Base-by-base conservation (phyloP, 2,888 invertebrate species). In the Tryphoninae sp. region DNA sequence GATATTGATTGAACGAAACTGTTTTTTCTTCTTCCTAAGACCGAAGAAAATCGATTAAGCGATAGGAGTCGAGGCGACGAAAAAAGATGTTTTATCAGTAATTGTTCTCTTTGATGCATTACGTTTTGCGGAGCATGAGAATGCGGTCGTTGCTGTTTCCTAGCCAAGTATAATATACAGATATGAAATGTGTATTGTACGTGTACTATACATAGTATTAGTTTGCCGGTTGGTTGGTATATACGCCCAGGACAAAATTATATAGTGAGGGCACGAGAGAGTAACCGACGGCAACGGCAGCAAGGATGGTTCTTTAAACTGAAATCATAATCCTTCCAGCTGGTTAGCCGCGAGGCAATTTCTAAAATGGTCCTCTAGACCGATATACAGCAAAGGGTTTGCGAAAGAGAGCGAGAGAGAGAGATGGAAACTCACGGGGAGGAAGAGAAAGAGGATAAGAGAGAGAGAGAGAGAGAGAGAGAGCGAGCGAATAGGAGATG, bases 281-380 rank as follows among this genome's bases (percentile, higher is more conserved):
- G 55, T 23, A 13, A 61, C 22, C 49, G 62, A 23, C 69, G 40
- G 51, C 42, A 62, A 26, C 23, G 22, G 64, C 33, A 61, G 69
- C 69, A 74, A 61, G 69, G 78, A 68, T 76, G 71, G 65, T 82
- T 79, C 79, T 82, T 79, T 58, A 76, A 79, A 79, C 82, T 76
- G n/a, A 69, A 79, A 72, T 82, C 67, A 82, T 79, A 82, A 82
- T 76, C 72, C 82, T 79, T 79, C 62, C 68, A 61, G 76, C 82
- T 79, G 82, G 82, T 85, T 84, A 84, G 83, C 83, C 85, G 65
- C 82, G 84, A 84, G 74, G 84, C 79, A 84, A 84, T 84, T 84
- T 85, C 76, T 78, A 80, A 83, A 83, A 82, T 58, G 49, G 76
- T 82, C 72, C 73, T 79, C 51, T 13, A 23, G 76, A 40, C n/a